These are phyloP conservation scores for Callyntrura sp. DNA, from an alignment of 2,888 invertebrate species.

Conservation along the genomic window DNA sequence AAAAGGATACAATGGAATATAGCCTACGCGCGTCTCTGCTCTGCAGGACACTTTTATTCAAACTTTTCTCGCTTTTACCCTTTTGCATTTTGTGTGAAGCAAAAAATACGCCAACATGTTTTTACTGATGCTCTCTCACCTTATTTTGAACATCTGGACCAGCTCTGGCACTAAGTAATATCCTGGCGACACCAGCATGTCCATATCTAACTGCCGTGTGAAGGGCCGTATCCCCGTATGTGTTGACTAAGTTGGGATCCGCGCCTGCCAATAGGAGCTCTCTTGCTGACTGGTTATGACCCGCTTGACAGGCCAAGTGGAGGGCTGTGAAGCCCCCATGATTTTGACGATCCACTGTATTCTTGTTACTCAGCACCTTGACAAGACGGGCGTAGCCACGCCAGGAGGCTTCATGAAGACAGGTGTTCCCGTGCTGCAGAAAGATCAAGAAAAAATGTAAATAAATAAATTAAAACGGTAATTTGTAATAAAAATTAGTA, in stretches of 20 bases:
- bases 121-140: too few relatives aligned
- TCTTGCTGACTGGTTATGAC: conserved; percentile 97
- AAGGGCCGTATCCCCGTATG: conserved; percentile 86
- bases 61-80: too few relatives aligned
- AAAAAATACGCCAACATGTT: too few relatives aligned
- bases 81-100: too few relatives aligned
- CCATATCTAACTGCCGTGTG: conserved; percentile 98
- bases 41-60: conserved; percentile 8
- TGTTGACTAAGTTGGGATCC: conserved; percentile 90
- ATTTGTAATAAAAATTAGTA: conserved; percentile 28
- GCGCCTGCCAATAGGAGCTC: conserved; percentile 95
- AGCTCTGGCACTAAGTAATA: conserved; percentile 95
- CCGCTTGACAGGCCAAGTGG: conserved; percentile 98
- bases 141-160: conserved; percentile 96
- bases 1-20: conserved; percentile 29
- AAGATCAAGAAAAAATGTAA: conserved; percentile 53
- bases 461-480: conserved; percentile 46
- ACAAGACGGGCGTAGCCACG: conserved; percentile 96
- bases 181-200: conserved; percentile 97
- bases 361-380: conserved; percentile 89
- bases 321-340: conserved; percentile 96
- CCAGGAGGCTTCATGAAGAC: conserved; percentile 98
- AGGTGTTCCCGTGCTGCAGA: conserved; percentile 95
- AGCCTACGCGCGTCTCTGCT: conserved; percentile 34
- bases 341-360: conserved; percentile 90